These are phyloP conservation scores for Bos javanicus DNA, from an alignment of 2,113 vertebrate species.

Conservation along the genomic window DNA sequence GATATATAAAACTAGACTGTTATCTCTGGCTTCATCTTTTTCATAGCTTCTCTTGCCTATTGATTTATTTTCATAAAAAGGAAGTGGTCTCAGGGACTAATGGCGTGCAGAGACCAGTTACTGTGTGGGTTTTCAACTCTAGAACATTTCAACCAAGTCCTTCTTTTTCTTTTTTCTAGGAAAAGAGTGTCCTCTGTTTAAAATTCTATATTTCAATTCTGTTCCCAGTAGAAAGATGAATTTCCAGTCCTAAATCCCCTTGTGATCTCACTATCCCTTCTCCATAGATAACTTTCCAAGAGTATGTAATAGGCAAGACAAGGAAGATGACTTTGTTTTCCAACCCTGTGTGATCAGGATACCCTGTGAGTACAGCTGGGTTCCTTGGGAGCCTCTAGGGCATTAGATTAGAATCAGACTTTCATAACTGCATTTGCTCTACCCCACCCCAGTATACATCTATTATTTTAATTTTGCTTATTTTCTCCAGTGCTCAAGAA, in stretches of 20 bases:
- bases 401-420: not conserved
- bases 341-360: not conserved
- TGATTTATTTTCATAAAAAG: not conserved
- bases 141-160: not conserved
- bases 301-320: not conserved
- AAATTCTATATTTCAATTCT: not conserved
- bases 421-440: not conserved
- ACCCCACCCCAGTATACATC: not conserved
- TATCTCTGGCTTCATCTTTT: not conserved
- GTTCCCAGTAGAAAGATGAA: not conserved
- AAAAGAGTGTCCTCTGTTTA: not conserved
- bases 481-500: constrained; percentile 45
- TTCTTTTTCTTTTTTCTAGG: not conserved
- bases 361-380: not conserved
- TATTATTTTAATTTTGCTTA: constrained; percentile 51
- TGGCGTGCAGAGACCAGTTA: not conserved
- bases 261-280: not conserved
- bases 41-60: not conserved
- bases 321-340: not conserved
- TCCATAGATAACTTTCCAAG: not conserved
- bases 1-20: not conserved
- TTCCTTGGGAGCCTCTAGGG: not conserved
- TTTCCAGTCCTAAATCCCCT: not conserved
- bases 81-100: not conserved
- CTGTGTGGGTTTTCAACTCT: not conserved